phyloP scores from a whole-genome alignment of 1,140 invertebrate species.

The Parapsyche elsis region DNA sequence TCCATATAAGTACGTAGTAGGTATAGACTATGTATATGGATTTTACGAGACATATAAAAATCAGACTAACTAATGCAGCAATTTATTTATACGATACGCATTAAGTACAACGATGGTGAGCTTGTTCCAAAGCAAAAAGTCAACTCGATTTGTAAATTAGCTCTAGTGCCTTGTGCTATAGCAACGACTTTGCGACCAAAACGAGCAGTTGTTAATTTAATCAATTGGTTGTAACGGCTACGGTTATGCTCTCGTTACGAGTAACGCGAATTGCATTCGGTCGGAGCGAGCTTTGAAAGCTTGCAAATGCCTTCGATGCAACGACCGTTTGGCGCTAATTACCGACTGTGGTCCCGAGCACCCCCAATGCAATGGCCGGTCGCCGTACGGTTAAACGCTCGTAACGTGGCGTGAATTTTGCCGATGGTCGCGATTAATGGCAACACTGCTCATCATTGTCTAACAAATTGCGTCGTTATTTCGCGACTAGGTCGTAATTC shows the following conservation, averaged over 20 bases:
- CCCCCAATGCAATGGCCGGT: not conserved
- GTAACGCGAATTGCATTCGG: constrained; percentile 12
- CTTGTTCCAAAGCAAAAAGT: no score
- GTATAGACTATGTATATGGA: no score
- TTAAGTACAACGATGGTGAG: no score
- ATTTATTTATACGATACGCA: no score
- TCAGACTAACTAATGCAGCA: no score
- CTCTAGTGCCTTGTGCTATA: no score
- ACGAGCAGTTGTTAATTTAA: no score
- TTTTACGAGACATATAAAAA: no score
- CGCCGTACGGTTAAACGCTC: not conserved
- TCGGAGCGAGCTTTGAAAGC: not conserved
- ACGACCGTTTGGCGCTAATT: constrained; percentile 1
- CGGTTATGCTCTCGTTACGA: constrained; percentile 2
- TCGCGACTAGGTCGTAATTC: not conserved
- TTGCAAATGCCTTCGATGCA: constrained; percentile 18
- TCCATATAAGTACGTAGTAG: no score
- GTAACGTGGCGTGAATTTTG: not conserved
- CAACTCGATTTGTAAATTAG: no score
- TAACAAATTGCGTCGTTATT: not conserved
- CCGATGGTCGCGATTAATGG: not conserved
- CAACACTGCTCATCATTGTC: not conserved
- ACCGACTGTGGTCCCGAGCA: not conserved
- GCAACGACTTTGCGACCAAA: no score
- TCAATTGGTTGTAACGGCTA: not conserved